phyloP scores from a whole-genome alignment of 30 jellyfish, hydroid and myxozoan species.

The Cassiopea xamachana region DNA sequence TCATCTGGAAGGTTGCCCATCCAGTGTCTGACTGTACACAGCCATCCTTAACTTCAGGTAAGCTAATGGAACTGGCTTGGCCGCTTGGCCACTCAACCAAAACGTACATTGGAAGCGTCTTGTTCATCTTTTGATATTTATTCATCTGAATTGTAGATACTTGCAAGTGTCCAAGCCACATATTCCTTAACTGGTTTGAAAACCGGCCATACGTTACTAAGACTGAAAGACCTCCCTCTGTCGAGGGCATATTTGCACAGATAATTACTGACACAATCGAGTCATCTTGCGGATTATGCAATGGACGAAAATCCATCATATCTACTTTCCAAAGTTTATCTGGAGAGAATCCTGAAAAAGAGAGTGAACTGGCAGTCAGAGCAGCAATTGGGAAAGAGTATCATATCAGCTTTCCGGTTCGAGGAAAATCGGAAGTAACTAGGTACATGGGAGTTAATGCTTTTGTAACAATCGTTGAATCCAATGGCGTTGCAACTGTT shows the following conservation, averaged over 20 bases:
- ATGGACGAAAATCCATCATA: constrained; percentile 5
- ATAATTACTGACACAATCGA: constrained; percentile 2
- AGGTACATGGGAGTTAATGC: constrained; percentile 12
- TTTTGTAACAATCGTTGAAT: constrained; percentile 14
- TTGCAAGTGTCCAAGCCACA: constrained; percentile 22
- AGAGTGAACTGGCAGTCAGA: constrained; percentile 4
- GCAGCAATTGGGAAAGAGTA: constrained; percentile 26
- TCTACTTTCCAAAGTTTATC: constrained; percentile 1
- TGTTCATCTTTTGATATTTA: neutral
- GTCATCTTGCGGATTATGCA: constrained; percentile 39
- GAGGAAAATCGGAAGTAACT: constrained; percentile 9
- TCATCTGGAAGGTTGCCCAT: no score
- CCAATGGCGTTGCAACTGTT: constrained; percentile 18
- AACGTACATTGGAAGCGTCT: neutral
- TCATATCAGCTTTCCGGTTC: constrained; percentile 40
- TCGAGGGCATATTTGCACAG: constrained; percentile 16
- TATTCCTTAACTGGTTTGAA: constrained; percentile 39
- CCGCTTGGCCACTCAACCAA: no score
- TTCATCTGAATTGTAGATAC: constrained; percentile 13
- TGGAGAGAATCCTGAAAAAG: constrained; percentile 36
- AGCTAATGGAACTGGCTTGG: no score
- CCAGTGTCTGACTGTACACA: no score
- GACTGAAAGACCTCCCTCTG: neutral
- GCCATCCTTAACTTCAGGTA: no score
- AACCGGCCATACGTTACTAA: constrained; percentile 23